phyloP scores from a whole-genome alignment of 2,888 invertebrate species.

The Melipona bicolor region DNA sequence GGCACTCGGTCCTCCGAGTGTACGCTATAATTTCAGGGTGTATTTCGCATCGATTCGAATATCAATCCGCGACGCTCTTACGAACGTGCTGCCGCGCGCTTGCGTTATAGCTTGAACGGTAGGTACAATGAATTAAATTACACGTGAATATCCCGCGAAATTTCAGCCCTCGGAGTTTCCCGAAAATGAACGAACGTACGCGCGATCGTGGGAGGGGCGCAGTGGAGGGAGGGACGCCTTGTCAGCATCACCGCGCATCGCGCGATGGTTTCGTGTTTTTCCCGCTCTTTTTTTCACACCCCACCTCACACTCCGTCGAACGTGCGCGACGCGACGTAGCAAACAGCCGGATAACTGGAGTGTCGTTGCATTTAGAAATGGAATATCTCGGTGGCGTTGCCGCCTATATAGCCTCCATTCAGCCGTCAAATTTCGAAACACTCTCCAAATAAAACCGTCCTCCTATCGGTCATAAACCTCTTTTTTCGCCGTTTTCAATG shows the following conservation, averaged over 20 bases:
- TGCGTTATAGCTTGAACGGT: constrained; percentile 4
- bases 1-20: neutral
- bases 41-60: constrained; percentile 15
- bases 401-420: neutral
- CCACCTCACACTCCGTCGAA: neutral
- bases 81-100: neutral
- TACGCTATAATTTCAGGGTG: constrained; percentile 9
- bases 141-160: neutral
- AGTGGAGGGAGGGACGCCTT: neutral
- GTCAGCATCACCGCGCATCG: neutral
- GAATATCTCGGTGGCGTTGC: constrained; percentile 8
- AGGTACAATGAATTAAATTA: constrained; percentile 25
- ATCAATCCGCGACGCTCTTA: constrained; percentile 16
- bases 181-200: neutral
- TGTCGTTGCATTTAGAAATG: constrained; percentile 42
- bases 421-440: constrained; percentile 39
- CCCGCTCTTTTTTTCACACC: neutral
- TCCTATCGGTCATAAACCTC: constrained; percentile 1
- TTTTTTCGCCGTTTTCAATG: constrained; percentile 1
- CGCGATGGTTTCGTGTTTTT: constrained; percentile 1
- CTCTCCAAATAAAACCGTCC: constrained; percentile 16
- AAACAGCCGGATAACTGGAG: constrained; percentile 20
- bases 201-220: no score
- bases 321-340: neutral
- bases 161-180: neutral